These are phyloP conservation scores for Cheilosia urbana DNA, from an alignment of 2,888 invertebrate species.

Conservation along the genomic window DNA sequence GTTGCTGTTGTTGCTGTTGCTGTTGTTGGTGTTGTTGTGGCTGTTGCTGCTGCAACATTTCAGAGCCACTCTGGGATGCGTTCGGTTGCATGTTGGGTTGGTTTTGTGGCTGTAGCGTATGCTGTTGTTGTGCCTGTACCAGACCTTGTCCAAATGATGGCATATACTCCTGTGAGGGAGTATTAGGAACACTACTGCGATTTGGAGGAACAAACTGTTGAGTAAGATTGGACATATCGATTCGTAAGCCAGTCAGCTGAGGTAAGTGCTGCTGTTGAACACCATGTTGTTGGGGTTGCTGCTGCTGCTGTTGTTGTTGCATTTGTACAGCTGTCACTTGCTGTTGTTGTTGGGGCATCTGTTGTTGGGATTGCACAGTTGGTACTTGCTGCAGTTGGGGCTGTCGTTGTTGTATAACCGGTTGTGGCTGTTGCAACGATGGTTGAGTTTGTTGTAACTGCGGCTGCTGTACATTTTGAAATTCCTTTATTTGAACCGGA, in stretches of 20 bases:
- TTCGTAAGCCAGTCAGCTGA: conserved; percentile 75
- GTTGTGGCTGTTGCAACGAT: conserved; percentile 16
- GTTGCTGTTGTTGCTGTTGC: conserved; percentile 46
- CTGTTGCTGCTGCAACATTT: conserved; percentile 30
- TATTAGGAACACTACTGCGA: conserved; percentile 53
- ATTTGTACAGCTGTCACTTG: conserved; percentile 56
- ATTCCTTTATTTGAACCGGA: conserved; percentile 5
- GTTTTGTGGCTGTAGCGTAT: conserved; percentile 65
- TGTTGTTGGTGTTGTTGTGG: conserved; percentile 38
- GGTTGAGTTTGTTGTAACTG: conserved; percentile 32
- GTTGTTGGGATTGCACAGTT: conserved; percentile 46
- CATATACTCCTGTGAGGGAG: conserved; percentile 76
- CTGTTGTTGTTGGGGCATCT: conserved; percentile 51
- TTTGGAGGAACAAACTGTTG: conserved; percentile 31
- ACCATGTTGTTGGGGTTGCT: conserved; percentile 36
- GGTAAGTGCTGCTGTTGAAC: conserved; percentile 61
- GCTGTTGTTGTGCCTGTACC: conserved; percentile 70
- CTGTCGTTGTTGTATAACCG: conserved; percentile 28
- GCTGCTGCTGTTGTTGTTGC: conserved; percentile 29
- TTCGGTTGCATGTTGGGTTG: conserved; percentile 20
- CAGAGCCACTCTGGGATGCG: conserved; percentile 13
- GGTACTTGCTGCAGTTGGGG: conserved; percentile 49
- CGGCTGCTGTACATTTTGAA: conserved; percentile 30
- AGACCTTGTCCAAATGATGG: conserved; percentile 34
- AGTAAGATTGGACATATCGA: conserved; percentile 51